Conservation (phyloP, 2,797 vertebrate species). For the Gymnodraco acuticeps region DNA sequence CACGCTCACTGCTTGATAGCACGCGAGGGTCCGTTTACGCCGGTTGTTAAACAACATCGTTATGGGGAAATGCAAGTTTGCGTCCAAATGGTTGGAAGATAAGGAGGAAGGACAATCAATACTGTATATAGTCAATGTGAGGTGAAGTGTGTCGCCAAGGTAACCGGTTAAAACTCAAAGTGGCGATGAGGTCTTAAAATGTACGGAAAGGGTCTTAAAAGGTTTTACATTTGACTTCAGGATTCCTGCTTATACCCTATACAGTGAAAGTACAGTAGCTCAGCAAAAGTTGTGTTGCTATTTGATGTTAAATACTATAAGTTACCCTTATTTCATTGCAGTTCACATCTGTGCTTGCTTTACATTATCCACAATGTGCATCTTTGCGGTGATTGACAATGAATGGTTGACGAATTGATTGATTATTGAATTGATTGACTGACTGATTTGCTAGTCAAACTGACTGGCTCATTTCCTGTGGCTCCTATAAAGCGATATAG, state of each 20-base stretch:
- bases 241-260: no score
- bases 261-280: background rate
- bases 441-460: slow-evolving; percentile 16
- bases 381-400: slow-evolving; percentile 24
- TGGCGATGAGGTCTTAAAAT: no score
- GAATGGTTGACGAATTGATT: slow-evolving; percentile 26
- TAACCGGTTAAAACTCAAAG: no score
- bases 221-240: no score
- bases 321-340: background rate
- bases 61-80: background rate
- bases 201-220: no score
- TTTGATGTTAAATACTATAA: background rate
- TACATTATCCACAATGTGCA: slow-evolving; percentile 19
- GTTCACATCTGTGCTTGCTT: background rate
- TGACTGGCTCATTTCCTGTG: slow-evolving; percentile 20
- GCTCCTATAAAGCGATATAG: slow-evolving; percentile 2
- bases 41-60: no score
- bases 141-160: no score
- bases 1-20: no score
- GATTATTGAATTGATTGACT: slow-evolving; percentile 37
- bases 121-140: no score
- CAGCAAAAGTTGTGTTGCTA: background rate
- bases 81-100: no score
- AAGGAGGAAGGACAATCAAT: no score
- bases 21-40: no score